phyloP scores from a whole-genome alignment of 2,113 vertebrate genomes.

The Antechinus flavipes region DNA sequence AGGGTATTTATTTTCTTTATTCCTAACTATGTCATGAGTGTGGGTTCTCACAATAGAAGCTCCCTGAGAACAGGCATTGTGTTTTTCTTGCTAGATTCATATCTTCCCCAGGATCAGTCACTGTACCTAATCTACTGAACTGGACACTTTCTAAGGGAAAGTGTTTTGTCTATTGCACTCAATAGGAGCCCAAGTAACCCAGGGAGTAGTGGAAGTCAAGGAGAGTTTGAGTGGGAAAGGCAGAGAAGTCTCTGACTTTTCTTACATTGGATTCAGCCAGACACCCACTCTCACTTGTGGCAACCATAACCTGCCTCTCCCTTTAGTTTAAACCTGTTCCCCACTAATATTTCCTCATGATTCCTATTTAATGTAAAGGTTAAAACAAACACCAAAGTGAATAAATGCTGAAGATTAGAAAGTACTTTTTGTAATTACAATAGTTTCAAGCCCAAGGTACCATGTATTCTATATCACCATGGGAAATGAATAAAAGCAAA shows the following conservation, averaged over 20 bases:
- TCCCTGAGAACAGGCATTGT: neutral
- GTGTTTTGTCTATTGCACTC: neutral
- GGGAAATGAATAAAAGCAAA: neutral
- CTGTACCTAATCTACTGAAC: neutral
- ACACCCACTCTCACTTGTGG: neutral
- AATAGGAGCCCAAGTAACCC: neutral
- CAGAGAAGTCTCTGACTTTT: neutral
- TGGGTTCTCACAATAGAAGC: neutral
- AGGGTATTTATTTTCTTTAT: neutral
- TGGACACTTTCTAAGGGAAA: neutral
- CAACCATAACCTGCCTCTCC: neutral
- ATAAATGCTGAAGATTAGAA: neutral
- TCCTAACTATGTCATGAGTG: neutral
- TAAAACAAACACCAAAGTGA: neutral
- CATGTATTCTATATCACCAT: neutral
- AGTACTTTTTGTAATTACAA: neutral
- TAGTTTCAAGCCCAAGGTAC: neutral
- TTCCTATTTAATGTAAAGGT: neutral
- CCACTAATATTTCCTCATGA: constrained; percentile 12
- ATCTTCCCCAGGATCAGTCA: neutral
- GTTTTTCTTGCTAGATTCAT: neutral
- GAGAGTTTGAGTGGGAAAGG: neutral
- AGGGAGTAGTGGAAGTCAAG: neutral
- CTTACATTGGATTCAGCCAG: neutral
- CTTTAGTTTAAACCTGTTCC: neutral